Conservation (phyloP, 2,888 invertebrate species). For the Reticulitermes lucifugus region DNA sequence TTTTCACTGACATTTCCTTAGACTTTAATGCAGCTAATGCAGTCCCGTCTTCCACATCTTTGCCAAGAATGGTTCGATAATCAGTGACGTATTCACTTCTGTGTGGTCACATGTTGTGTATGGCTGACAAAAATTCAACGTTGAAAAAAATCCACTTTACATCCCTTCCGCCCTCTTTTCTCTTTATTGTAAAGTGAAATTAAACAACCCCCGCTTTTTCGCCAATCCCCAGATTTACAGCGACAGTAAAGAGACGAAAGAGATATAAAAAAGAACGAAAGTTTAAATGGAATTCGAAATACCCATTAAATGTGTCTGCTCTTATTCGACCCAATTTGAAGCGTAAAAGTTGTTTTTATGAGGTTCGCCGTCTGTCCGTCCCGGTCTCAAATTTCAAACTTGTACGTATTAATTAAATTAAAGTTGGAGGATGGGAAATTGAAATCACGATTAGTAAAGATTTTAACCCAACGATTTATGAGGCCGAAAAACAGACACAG, state of each 20-base stretch:
- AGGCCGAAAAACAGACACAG: too few species aligned
- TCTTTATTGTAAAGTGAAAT: background rate
- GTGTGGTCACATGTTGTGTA: too few species aligned
- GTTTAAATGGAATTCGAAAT: conserved; percentile 29
- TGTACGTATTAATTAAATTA: background rate
- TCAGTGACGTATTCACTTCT: too few species aligned
- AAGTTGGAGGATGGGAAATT: background rate
- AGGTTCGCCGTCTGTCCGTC: background rate
- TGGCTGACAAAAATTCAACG: too few species aligned
- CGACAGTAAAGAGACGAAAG: background rate
- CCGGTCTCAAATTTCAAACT: background rate
- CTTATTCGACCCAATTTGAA: background rate
- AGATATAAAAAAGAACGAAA: background rate
- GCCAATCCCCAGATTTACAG: conserved; percentile 13
- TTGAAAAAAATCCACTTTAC: background rate
- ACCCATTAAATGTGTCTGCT: background rate
- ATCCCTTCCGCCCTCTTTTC: background rate
- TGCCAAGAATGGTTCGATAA: too few species aligned
- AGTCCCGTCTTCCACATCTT: too few species aligned
- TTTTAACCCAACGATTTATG: too few species aligned
- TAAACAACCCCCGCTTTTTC: background rate
- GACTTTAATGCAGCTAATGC: background rate
- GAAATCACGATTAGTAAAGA: too few species aligned
- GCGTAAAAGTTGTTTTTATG: background rate
- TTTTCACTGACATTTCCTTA: too few species aligned